Evolutionary conservation across 2,888 invertebrate species (phyloP), one percentile per base, ranked within the genome.

Genomic region (Esperia sulphurella): DNA sequence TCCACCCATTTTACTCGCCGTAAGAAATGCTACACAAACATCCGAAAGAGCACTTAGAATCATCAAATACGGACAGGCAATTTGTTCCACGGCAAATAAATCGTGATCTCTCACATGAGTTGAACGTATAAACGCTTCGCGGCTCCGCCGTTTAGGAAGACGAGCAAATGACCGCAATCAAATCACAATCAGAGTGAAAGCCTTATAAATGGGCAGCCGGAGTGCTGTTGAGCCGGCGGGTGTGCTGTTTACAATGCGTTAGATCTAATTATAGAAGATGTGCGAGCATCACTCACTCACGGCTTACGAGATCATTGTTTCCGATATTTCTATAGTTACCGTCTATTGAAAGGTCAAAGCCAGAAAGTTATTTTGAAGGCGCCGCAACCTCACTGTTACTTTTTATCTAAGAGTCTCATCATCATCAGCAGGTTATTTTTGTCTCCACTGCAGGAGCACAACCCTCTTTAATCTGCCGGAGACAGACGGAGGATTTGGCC

Each of bases 151-250:
- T 78, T 82, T 83, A 76, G 61, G 70, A 71, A 75, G 74, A 79
- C 65, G 72, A 77, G 76, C 68, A 82, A 84, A 83, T 78, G 72
- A 75, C 79, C 71, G 74, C 78, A 84, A 84, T 85, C 83, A 85
- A 82, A 82, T 75, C 71, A 81, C 80, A 81, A 83, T 83, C 79
- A 84, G 63, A 75, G 80, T 79, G 81, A 85, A 86, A 85, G 82
- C 79, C 72, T 71, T 51, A 60, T 59, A 76, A 75, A 76, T 70
- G 69, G 68, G 58, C 62, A 69, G 64, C 55, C 62, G 51, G 59
- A 63, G 58, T 57, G 65, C 69, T 65, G 66, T 58, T 52, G 62
- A 59, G 53, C 61, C 61, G 61, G 55, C 54, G 54, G 42, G 62
- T 67, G 59, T 66, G 67, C 68, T 82, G 76, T 83, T 84, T 83